Percentiles rank a stretch among this genome's conserved stretches.
Conservation (phyloP, 2,888 invertebrate genomes). For the Drosophila nr. fundita region DNA sequence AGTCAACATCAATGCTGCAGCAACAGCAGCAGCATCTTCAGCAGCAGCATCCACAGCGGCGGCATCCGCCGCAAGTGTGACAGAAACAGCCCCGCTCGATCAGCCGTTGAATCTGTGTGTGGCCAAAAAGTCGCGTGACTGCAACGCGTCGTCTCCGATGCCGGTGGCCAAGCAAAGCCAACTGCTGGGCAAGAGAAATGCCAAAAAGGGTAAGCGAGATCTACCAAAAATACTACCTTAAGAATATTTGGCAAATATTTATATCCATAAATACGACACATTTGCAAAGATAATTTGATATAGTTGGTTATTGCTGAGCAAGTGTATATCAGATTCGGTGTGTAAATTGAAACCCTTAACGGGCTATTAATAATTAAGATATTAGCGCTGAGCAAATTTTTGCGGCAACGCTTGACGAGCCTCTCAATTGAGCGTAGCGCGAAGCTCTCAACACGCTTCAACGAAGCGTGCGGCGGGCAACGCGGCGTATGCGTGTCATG, state of each 20-base stretch:
- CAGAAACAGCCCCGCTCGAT: slow-evolving; percentile 80
- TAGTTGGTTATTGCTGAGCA: not conserved
- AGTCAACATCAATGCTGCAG: slow-evolving; percentile 41
- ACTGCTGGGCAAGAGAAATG: slow-evolving; percentile 47
- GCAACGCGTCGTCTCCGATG: slow-evolving; percentile 57
- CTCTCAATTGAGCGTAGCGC: slow-evolving; percentile 75
- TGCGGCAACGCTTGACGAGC: slow-evolving; percentile 67
- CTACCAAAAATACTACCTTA: not conserved
- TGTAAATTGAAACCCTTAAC: not conserved
- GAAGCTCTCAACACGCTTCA: slow-evolving; percentile 78
- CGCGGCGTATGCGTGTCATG: slow-evolving; percentile 75
- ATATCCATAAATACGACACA: not conserved
- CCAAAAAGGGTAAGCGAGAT: slow-evolving; percentile 76
- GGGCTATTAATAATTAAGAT: slow-evolving; percentile 13
- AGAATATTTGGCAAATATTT: not conserved
- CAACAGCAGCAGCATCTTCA: slow-evolving; percentile 44
- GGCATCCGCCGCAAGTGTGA: slow-evolving; percentile 5
- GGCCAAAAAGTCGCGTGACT: slow-evolving; percentile 85
- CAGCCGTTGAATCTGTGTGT: slow-evolving; percentile 88
- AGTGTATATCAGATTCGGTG: slow-evolving; percentile 12
- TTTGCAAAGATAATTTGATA: not conserved
- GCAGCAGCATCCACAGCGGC: slow-evolving; percentile 43
- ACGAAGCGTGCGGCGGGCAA: slow-evolving; percentile 67
- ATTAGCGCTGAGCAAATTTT: slow-evolving; percentile 50
- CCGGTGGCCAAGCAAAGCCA: slow-evolving; percentile 52